Evolutionary conservation across 2,113 vertebrate genomes (phyloP).

Genomic region (Guaruba guarouba): DNA sequence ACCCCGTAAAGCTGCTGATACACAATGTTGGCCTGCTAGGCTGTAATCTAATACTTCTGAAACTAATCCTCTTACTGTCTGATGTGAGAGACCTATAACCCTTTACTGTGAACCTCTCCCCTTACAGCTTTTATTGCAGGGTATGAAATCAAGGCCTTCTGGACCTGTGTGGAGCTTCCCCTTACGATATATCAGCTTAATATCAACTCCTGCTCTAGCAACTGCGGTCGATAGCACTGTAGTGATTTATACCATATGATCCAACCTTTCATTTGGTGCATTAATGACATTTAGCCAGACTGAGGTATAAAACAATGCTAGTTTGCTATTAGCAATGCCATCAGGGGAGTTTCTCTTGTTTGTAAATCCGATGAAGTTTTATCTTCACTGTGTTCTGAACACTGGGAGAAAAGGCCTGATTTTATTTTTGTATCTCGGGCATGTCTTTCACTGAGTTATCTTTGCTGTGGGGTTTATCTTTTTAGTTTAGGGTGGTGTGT

Average conservation of each 20-base stretch:
- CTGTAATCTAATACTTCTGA: constrained; percentile 68
- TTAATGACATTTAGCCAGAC: not conserved
- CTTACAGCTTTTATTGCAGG: constrained; percentile 21
- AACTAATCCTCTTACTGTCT: constrained; percentile 53
- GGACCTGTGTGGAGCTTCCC: not conserved
- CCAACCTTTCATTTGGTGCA: not conserved
- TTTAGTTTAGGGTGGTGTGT: not conserved
- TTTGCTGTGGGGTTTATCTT: not conserved
- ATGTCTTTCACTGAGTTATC: not conserved
- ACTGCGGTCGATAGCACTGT: not conserved
- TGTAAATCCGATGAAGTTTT: not conserved
- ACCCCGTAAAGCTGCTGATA: constrained; percentile 51
- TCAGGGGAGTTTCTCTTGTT: not conserved
- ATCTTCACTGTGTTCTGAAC: not conserved
- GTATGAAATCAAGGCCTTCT: not conserved
- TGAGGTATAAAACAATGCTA: not conserved
- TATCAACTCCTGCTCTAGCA: not conserved
- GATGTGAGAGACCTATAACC: not conserved
- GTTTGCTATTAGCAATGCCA: not conserved
- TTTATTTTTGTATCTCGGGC: not conserved
- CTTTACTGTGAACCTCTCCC: not conserved
- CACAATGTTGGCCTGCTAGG: constrained; percentile 33
- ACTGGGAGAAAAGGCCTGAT: not conserved
- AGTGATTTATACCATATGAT: not conserved
- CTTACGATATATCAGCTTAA: not conserved